These are phyloP conservation scores for Cloeon dipterum DNA, from an alignment of 2,888 invertebrate genomes.

Conservation along the genomic window DNA sequence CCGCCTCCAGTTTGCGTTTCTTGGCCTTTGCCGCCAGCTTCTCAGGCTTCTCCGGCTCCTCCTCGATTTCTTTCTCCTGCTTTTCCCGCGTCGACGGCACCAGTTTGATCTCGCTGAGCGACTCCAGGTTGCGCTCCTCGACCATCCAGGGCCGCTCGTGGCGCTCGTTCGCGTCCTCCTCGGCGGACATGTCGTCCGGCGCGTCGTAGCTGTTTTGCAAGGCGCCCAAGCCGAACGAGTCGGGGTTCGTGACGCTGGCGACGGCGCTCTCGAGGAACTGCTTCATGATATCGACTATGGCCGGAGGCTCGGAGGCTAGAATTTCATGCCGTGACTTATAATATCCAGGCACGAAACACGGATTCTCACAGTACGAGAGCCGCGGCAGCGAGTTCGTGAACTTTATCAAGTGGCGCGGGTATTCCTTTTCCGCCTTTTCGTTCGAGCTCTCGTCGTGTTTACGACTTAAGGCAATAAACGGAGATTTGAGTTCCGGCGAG, in stretches of 20 bases:
- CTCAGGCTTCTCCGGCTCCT: conserved; percentile 3
- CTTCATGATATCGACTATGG: conserved; percentile 4
- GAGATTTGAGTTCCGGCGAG: too few species aligned
- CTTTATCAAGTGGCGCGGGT: conserved; percentile 2
- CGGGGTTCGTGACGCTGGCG: neutral
- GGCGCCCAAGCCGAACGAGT: conserved; percentile 3
- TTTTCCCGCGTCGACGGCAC: neutral
- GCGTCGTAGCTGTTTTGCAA: conserved; percentile 3
- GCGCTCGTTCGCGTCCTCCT: neutral
- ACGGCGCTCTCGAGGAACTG: neutral
- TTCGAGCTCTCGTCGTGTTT: too few species aligned
- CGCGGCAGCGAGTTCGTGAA: conserved; percentile 1
- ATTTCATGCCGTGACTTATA: conserved; percentile 2
- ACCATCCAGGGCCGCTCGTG: conserved; percentile 2
- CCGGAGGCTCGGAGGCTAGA: conserved; percentile 2
- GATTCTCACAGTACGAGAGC: conserved; percentile 3
- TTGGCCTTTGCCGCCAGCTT: conserved; percentile 1
- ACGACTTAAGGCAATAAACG: too few species aligned
- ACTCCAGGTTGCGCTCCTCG: too few species aligned
- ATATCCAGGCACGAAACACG: conserved; percentile 1
- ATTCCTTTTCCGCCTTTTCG: conserved; percentile 2
- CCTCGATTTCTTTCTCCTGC: conserved; percentile 3
- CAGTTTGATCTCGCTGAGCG: too few species aligned
- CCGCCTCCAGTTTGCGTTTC: neutral
- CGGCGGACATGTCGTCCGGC: conserved; percentile 3